Percentiles rank a stretch among this genome's conserved stretches.
phyloP scores from a whole-genome alignment of 1,140 invertebrate species.

The Drosophila sproati region DNA sequence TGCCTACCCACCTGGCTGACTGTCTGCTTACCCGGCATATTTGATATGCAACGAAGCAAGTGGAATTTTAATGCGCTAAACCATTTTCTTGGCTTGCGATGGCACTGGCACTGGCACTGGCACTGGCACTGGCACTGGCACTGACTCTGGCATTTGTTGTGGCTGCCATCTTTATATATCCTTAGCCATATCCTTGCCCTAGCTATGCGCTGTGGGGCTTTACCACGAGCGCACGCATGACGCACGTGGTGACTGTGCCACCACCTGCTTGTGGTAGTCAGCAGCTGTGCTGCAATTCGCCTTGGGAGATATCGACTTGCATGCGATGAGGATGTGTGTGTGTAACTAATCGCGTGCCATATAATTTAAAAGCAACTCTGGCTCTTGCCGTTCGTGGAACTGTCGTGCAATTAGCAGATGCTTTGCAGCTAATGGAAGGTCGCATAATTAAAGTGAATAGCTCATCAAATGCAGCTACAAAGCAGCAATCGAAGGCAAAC shows the following conservation, averaged over 20 bases:
- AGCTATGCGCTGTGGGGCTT: conserved; percentile 35
- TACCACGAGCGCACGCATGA: conserved; percentile 45
- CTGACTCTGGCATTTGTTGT: conserved; percentile 35
- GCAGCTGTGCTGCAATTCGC: conserved; percentile 55
- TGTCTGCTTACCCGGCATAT: conserved; percentile 63
- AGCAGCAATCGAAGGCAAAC: conserved; percentile 21
- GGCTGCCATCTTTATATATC: conserved; percentile 15
- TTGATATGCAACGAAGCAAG: conserved; percentile 80
- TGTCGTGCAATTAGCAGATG: conserved; percentile 45
- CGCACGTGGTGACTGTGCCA: conserved; percentile 5
- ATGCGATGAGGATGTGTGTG: neutral
- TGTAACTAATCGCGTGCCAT: conserved; percentile 8
- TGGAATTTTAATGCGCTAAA: conserved; percentile 82
- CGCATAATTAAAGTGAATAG: conserved; percentile 55
- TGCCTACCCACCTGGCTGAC: neutral
- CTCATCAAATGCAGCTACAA: conserved; percentile 29
- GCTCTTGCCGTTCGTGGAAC: conserved; percentile 13
- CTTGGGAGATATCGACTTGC: conserved; percentile 58
- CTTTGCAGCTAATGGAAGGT: conserved; percentile 49
- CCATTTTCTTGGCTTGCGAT: conserved; percentile 69
- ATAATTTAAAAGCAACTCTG: conserved; percentile 37
- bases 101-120: conserved; percentile 31
- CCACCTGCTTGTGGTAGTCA: conserved; percentile 39
- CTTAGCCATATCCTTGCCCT: conserved; percentile 21
- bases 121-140: conserved; percentile 27